Evolutionary conservation across 2,888 invertebrate genomes (phyloP), one percentile per base, ranked within the genome.

Genomic region (Hoplodrina blanda): DNA sequence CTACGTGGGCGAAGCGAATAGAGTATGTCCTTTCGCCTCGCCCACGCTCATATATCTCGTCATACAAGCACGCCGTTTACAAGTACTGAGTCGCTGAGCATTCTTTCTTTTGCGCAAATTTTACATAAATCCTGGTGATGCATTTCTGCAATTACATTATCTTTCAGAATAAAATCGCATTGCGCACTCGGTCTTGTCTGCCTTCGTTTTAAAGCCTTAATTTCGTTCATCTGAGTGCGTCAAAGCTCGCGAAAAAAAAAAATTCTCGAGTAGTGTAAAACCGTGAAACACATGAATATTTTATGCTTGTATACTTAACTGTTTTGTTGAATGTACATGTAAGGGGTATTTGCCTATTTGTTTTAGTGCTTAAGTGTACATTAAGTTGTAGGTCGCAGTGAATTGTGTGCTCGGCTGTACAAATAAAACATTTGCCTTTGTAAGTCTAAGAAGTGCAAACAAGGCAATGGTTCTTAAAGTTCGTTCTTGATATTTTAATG

Each of bases 341-440:
- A 20, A 60, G 25, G 37, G 44, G n/a, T 17, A 41, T 69, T 37
- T 44, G 41, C 41, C 52, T 52, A 54, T 66, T 75, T 75, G 46
- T 59, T 73, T 56, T 64, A 62, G 68, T 67, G 52, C 67, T 80
- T 62, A 74, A 74, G 64, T 63, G 71, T 69, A 82, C 71, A 77
- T 71, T 67, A 61, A 64, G 73, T 79, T 69, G 67, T 76, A 64
- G 59, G 70, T 68, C 69, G 56, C 68, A 49, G 68, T 62, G 69
- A 62, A 54, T 62, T 74, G 73, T 78, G 69, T 67, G 57, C 69
- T 63, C 53, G 68, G 19, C 63, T 76, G 80, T 68, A 54, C 75
- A 81, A 84, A 76, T 81, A 78, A 75, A 78, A 80, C 71, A 83
- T 72, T 76, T 57, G 41, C n/a, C 11, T 20, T 66, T 80, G 64